A percentile compares a stretch with the other conserved stretches of the same genome.
Conservation (phyloP, 2,888 invertebrate species). For the Iselma pallidipennis region DNA sequence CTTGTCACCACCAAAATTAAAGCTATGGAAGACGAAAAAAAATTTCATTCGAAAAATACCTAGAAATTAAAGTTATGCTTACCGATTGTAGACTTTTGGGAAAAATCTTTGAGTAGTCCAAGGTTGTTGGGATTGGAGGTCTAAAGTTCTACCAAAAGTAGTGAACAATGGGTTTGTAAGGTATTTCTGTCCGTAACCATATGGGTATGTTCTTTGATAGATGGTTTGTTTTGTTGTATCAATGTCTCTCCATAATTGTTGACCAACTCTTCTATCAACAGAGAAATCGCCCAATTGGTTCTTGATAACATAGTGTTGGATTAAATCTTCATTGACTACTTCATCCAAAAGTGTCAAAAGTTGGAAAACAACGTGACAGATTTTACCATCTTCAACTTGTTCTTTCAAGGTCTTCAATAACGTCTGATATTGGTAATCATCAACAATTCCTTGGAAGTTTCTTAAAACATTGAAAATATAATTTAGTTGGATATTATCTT, state of each 20-base stretch:
- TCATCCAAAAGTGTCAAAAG: background rate
- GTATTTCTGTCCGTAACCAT: background rate
- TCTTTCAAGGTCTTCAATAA: background rate
- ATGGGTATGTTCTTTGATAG: background rate
- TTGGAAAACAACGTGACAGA: background rate
- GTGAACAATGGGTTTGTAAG: background rate
- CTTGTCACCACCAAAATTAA: background rate
- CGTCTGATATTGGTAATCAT: slow-evolving; percentile 2
- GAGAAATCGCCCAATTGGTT: background rate
- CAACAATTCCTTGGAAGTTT: background rate
- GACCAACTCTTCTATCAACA: background rate
- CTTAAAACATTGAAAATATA: background rate
- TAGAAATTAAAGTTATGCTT: background rate
- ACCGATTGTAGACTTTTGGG: background rate
- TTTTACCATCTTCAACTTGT: background rate
- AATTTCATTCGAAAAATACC: background rate
- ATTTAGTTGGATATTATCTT: background rate
- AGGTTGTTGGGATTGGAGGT: background rate
- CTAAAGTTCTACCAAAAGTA: background rate
- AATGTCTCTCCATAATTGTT: background rate
- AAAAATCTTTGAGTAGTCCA: background rate
- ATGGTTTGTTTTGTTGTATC: background rate
- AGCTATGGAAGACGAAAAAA: background rate
- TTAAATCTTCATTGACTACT: background rate
- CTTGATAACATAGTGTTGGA: background rate